These are phyloP conservation scores for Notodromas monacha DNA, from an alignment of 2,888 invertebrate species.

Conservation along the genomic window DNA sequence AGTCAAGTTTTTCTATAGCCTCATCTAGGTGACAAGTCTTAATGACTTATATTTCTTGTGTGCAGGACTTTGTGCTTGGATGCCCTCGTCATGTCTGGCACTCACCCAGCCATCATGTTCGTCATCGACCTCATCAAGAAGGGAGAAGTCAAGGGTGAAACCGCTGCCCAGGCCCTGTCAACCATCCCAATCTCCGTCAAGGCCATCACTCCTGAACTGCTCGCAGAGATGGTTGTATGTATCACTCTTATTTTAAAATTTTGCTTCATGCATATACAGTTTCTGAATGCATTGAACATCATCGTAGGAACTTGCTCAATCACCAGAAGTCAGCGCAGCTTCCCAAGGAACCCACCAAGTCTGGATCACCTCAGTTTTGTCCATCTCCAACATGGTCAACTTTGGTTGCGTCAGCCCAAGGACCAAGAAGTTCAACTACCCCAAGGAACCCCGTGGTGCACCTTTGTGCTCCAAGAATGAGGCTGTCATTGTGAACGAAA, in stretches of 20 bases:
- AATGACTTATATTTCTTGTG: no score
- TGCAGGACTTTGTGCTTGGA: slow-evolving; percentile 13
- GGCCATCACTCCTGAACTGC: slow-evolving; percentile 14
- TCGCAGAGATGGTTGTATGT: slow-evolving; percentile 14
- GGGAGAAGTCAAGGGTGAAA: slow-evolving; percentile 11
- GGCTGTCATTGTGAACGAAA: no score
- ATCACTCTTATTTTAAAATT: no score
- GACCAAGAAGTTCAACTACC: slow-evolving; percentile 11
- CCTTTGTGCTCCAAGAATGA: no score
- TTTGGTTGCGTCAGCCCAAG: slow-evolving; percentile 13
- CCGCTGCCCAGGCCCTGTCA: slow-evolving; percentile 12
- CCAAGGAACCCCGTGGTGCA: slow-evolving; percentile 11
- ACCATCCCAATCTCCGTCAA: slow-evolving; percentile 13
- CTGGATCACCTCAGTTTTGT: slow-evolving; percentile 12
- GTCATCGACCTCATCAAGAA: slow-evolving; percentile 13
- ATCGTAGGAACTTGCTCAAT: no score
- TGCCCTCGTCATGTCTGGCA: slow-evolving; percentile 14
- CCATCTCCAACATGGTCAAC: slow-evolving; percentile 13
- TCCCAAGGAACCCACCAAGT: slow-evolving; percentile 8
- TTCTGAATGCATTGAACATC: no score
- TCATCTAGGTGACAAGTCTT: no score
- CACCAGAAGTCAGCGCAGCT: no score
- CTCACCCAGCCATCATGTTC: slow-evolving; percentile 14
- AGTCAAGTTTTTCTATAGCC: no score
- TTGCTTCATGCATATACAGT: no score